These are phyloP conservation scores for Drosophila willistoni DNA, from an alignment of 1,140 invertebrate genomes.

Conservation along the genomic window DNA sequence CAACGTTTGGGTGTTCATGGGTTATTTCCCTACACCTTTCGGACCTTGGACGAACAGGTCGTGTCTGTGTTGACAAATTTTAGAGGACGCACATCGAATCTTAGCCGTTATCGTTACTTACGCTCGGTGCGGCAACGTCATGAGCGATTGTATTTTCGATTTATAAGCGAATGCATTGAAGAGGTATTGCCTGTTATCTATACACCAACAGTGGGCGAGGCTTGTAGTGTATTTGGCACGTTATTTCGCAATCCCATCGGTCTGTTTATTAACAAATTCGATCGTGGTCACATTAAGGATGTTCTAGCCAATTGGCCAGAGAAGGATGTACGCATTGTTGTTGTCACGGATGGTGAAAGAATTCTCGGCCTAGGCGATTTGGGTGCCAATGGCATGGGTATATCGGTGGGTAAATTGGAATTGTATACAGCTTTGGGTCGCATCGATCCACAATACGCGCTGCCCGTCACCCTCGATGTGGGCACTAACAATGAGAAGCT, in stretches of 20 bases:
- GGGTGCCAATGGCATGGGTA: constrained; percentile 98
- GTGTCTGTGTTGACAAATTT: constrained; percentile 89
- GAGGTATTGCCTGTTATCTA: constrained; percentile 89
- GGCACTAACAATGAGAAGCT: constrained; percentile 94
- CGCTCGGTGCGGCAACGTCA: constrained; percentile 92
- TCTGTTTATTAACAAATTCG: constrained; percentile 97
- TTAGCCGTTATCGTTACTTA: constrained; percentile 93
- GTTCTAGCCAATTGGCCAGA: constrained; percentile 84
- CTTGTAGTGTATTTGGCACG: constrained; percentile 85
- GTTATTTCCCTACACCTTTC: constrained; percentile 91
- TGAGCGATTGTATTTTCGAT: constrained; percentile 96
- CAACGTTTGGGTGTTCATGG: constrained; percentile 87
- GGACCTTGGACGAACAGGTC: constrained; percentile 92
- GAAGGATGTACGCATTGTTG: constrained; percentile 92
- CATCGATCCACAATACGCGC: constrained; percentile 94
- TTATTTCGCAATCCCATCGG: constrained; percentile 88
- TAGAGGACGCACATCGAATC: constrained; percentile 89
- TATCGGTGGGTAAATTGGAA: constrained; percentile 97
- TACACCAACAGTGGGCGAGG: constrained; percentile 87
- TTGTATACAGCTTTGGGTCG: constrained; percentile 96
- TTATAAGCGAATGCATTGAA: constrained; percentile 94
- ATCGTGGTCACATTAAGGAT: constrained; percentile 94
- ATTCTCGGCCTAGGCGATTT: constrained; percentile 97
- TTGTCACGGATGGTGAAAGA: constrained; percentile 97
- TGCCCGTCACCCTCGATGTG: constrained; percentile 95